Conservation (phyloP, 2,888 invertebrate species). For the Tortrix viridana region DNA sequence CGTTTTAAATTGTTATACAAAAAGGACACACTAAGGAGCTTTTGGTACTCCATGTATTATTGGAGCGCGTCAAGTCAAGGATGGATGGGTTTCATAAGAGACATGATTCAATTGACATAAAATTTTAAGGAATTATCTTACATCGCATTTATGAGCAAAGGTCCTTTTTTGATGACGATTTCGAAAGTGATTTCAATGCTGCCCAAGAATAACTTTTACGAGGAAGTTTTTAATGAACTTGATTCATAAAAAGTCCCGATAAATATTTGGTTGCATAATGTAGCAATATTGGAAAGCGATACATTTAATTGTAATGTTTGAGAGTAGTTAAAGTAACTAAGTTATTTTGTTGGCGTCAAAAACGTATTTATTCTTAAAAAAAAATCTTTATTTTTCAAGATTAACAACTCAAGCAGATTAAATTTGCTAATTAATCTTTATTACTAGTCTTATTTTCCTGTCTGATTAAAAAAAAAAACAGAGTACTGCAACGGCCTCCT, state of each 20-base stretch:
- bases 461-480: no score
- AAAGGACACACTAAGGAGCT: background rate
- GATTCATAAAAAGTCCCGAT: conserved; percentile 47
- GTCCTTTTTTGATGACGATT: conserved; percentile 64
- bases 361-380: no score
- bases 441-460: no score
- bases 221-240: conserved; percentile 60
- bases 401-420: no score
- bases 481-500: background rate
- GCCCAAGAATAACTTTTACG: conserved; percentile 55
- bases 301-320: background rate
- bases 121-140: conserved; percentile 43
- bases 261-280: conserved; percentile 13
- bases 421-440: no score
- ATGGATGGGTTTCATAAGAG: conserved; percentile 27
- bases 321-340: no score
- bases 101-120: conserved; percentile 33
- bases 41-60: background rate
- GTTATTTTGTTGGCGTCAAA: no score
- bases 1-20: no score
- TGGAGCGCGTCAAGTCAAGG: background rate
- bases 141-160: conserved; percentile 56
- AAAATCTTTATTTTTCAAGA: no score
- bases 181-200: conserved; percentile 72
- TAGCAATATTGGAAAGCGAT: conserved; percentile 3